Evolutionary conservation across 2,888 invertebrate species (phyloP).

Genomic region (Neoaliturus tenellus): DNA sequence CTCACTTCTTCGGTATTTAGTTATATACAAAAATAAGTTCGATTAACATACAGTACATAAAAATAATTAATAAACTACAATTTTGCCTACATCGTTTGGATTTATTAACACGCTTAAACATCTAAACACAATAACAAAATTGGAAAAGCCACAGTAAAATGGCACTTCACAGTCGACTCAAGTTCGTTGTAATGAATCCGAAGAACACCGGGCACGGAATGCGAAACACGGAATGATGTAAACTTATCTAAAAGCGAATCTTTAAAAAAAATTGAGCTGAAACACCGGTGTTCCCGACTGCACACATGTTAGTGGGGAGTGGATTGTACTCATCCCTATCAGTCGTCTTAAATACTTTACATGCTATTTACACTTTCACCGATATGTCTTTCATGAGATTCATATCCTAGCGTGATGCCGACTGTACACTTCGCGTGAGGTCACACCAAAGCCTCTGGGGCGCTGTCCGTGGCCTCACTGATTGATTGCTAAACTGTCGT

Average conservation of each 20-base stretch:
- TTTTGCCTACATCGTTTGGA: slow-evolving; percentile 23
- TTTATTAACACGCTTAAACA: slow-evolving; percentile 44
- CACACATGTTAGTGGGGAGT: not conserved
- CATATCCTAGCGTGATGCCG: slow-evolving; percentile 8
- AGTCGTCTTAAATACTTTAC: not conserved
- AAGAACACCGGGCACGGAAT: slow-evolving; percentile 7
- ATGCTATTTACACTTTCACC: not conserved
- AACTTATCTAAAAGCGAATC: not conserved
- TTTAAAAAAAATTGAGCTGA: slow-evolving; percentile 11
- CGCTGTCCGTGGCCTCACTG: not conserved
- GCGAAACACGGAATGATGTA: slow-evolving; percentile 32
- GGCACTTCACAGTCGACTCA: slow-evolving; percentile 36
- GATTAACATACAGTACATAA: slow-evolving; percentile 50
- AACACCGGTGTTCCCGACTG: not conserved
- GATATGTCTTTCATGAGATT: slow-evolving; percentile 5
- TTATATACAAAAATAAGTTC: slow-evolving; percentile 41
- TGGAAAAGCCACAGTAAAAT: slow-evolving; percentile 38
- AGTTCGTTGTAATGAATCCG: slow-evolving; percentile 32
- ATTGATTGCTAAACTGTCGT: slow-evolving; percentile 81
- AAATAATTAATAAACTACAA: slow-evolving; percentile 17
- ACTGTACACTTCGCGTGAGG: not conserved
- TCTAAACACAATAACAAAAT: slow-evolving; percentile 40
- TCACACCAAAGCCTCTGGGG: not conserved
- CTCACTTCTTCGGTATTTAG: slow-evolving; percentile 40
- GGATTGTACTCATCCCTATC: not conserved